Evolutionary conservation across 2,797 vertebrate genomes (phyloP).

Genomic region (Phoxinus dragarum): DNA sequence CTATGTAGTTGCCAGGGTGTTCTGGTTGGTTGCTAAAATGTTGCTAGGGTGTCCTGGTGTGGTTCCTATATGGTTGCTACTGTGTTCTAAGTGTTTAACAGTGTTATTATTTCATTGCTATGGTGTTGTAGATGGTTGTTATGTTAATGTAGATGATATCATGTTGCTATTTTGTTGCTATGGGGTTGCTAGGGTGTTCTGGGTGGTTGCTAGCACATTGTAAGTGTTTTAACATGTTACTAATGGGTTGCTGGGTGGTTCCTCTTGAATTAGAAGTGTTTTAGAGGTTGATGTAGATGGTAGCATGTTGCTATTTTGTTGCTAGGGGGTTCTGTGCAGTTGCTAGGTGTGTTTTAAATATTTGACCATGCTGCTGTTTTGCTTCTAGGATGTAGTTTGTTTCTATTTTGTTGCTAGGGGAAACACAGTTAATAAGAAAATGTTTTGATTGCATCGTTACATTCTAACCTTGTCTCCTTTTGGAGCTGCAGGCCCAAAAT

Average conservation of each 20-base stretch:
- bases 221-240: background rate
- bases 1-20: no score
- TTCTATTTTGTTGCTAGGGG: background rate
- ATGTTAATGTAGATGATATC: no score
- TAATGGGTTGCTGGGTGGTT: background rate
- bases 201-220: background rate
- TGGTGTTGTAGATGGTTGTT: no score
- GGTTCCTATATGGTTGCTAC: no score
- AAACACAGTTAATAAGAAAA: constrained; percentile 3
- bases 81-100: no score
- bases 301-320: background rate
- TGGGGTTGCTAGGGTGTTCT: background rate
- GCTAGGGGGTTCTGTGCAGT: background rate
- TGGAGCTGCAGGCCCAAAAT: constrained; percentile 47
- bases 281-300: background rate
- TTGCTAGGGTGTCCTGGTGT: no score
- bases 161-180: no score
- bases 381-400: background rate
- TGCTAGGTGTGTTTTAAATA: background rate
- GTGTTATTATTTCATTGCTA: no score
- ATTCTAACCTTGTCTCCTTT: constrained; percentile 57
- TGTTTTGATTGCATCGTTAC: background rate
- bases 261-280: no score
- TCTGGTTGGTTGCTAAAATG: no score
- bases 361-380: background rate